Evolutionary conservation across 2,888 invertebrate species (phyloP), one percentile per base, ranked within the genome.

Genomic region (Phasia obesa): DNA sequence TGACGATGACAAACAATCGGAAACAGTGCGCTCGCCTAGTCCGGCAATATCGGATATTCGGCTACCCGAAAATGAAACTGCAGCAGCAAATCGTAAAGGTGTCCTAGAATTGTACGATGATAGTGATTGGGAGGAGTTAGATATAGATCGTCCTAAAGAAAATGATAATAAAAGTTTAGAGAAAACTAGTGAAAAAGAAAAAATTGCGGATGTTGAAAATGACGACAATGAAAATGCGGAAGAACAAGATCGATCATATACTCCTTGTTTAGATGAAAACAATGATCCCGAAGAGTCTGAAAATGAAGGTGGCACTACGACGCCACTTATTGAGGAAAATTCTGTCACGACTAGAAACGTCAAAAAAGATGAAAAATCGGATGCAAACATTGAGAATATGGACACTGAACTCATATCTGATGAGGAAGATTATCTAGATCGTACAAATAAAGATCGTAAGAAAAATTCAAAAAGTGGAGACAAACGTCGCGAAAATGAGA

Each of bases 391-490:
- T 73, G 93, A 92, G 86, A 95, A 94, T 2, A 93, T 95, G 84
- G 95, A 94, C 86, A 95, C 95, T 0, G 95, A 96, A 91, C 92
- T 95, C 89, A 95, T 95, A 86, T 95, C 95, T 0, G 95, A 95
- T 84, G 95, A 95, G 84, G 94, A 93, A 55, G 93, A 94, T 84
- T 93, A 85, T 81, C 86, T 85, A 38, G 86, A 87, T 53, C 51
- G 86, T 1, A 21, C 17, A 65, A 86, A 70, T 25, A 70, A 74
- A 67, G 78, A 60, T 19, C 80, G 71, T 4, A 76, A 81, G 25
- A 76, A 76, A 42, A 83, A 25, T 35, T 44, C 31, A 53, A 79
- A 86, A 23, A 84, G 84, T 25, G 81, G 78, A 19, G 86, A 80
- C n/a, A 87, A 85, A 74, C 89, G 86, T 21, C 87, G 87, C 4